Percentiles rank a stretch among this genome's conserved stretches.
Conservation (phyloP, 2,888 invertebrate genomes). For the Crepidodera aurea region DNA sequence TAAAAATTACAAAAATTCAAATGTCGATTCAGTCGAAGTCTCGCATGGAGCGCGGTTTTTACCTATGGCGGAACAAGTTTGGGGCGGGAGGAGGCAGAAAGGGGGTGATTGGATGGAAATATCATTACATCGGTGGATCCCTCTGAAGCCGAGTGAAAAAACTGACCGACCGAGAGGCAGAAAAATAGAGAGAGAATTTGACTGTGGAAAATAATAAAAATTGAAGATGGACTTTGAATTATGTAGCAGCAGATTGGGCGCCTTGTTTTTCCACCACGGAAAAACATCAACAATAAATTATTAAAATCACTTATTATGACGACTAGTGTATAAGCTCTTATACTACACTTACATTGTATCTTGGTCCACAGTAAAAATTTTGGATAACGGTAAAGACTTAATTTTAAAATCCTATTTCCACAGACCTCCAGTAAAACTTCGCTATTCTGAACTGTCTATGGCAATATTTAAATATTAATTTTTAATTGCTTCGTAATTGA, state of each 20-base stretch:
- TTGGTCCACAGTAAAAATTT: too few species aligned
- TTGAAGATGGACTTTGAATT: conserved; percentile 64
- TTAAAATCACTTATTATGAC: neutral
- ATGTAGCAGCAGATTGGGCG: conserved; percentile 59
- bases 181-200: conserved; percentile 64
- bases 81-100: conserved; percentile 51
- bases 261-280: conserved; percentile 49
- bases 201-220: conserved; percentile 64
- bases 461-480: too few species aligned
- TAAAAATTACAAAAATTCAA: conserved; percentile 48
- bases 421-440: too few species aligned
- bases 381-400: too few species aligned
- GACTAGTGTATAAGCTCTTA: too few species aligned
- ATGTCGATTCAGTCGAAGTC: conserved; percentile 52
- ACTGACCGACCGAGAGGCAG: conserved; percentile 63
- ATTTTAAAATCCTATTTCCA: too few species aligned
- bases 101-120: conserved; percentile 62
- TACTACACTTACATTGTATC: too few species aligned
- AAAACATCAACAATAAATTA: conserved; percentile 12
- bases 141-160: conserved; percentile 56
- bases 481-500: too few species aligned
- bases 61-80: conserved; percentile 24
- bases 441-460: too few species aligned
- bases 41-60: conserved; percentile 42
- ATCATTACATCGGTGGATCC: conserved; percentile 62